Evolutionary conservation across 2,797 vertebrate species (phyloP).

Genomic region (Parauchenoglanis ngamensis): DNA sequence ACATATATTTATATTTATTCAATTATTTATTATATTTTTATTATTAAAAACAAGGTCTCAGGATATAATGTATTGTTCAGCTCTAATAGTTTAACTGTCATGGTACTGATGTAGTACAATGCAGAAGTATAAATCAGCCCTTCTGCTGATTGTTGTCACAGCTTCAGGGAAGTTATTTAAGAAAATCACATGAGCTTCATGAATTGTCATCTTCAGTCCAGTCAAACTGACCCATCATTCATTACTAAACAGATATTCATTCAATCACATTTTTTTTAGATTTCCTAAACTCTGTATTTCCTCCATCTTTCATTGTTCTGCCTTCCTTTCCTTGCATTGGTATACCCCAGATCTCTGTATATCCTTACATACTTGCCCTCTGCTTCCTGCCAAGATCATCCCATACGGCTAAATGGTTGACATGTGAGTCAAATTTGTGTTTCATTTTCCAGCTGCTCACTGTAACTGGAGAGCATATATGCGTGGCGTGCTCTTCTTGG

Average conservation of each 20-base stretch:
- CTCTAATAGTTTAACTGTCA: too few species aligned
- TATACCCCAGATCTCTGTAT: neutral
- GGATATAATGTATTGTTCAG: too few species aligned
- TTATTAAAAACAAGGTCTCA: too few species aligned
- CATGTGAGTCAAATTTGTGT: slow-evolving; percentile 5
- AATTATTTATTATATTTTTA: too few species aligned
- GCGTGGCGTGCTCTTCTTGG: slow-evolving; percentile 12
- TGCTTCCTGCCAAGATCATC: neutral
- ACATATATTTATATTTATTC: too few species aligned
- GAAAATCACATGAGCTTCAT: neutral
- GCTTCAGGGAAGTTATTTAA: neutral
- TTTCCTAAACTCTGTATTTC: neutral
- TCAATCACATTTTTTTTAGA: neutral
- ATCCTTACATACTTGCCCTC: slow-evolving; percentile 28
- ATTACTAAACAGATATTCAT: neutral
- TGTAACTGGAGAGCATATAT: slow-evolving; percentile 23
- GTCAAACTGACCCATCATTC: neutral
- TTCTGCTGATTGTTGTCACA: neutral
- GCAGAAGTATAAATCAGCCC: neutral
- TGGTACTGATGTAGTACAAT: neutral
- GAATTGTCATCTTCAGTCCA: neutral
- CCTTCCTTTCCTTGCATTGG: neutral
- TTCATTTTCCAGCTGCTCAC: slow-evolving; percentile 20
- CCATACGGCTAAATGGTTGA: neutral
- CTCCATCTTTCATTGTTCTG: neutral